These are phyloP conservation scores for Gadus chalcogrammus DNA, from an alignment of 2,113 vertebrate genomes.

Conservation along the genomic window DNA sequence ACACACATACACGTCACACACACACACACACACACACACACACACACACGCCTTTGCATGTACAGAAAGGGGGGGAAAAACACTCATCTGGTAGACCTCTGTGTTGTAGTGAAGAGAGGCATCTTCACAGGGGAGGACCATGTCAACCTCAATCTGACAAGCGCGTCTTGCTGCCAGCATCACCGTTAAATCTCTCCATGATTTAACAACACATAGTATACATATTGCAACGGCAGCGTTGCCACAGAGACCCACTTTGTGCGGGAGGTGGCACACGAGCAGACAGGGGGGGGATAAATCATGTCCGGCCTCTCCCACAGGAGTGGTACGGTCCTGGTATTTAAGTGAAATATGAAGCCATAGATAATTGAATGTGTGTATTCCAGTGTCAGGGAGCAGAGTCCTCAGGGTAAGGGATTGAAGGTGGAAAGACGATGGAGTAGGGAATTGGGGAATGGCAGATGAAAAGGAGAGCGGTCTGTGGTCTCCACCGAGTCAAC, in stretches of 20 bases:
- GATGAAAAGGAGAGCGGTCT: neutral
- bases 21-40: neutral
- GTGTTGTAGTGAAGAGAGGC: constrained; percentile 7
- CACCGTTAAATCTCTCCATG: constrained; percentile 29
- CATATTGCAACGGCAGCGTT: constrained; percentile 26
- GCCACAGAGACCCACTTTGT: constrained; percentile 14
- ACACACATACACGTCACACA: neutral
- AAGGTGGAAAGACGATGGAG: constrained; percentile 43
- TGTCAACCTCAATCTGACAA: constrained; percentile 36
- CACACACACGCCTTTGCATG: neutral
- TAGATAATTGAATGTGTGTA: constrained; percentile 55
- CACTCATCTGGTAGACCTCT: constrained; percentile 23
- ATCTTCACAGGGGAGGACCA: constrained; percentile 18
- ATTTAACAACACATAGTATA: constrained; percentile 46
- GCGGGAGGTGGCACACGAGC: constrained; percentile 32
- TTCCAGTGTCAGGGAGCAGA: constrained; percentile 42
- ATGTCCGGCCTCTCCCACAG: constrained; percentile 47
- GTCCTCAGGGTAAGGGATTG: constrained; percentile 34
- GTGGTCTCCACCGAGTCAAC: constrained; percentile 28
- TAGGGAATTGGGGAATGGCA: constrained; percentile 27
- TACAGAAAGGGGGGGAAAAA: constrained; percentile 15
- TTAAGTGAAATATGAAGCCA: constrained; percentile 61
- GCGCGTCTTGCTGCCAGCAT: constrained; percentile 24
- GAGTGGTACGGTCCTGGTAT: constrained; percentile 41
- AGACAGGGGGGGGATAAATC: constrained; percentile 53